Percentiles rank a stretch among this genome's conserved stretches.
These are phyloP conservation scores for Zaprionus camerounensis DNA, from an alignment of 1,140 invertebrate species.

Conservation along the genomic window DNA sequence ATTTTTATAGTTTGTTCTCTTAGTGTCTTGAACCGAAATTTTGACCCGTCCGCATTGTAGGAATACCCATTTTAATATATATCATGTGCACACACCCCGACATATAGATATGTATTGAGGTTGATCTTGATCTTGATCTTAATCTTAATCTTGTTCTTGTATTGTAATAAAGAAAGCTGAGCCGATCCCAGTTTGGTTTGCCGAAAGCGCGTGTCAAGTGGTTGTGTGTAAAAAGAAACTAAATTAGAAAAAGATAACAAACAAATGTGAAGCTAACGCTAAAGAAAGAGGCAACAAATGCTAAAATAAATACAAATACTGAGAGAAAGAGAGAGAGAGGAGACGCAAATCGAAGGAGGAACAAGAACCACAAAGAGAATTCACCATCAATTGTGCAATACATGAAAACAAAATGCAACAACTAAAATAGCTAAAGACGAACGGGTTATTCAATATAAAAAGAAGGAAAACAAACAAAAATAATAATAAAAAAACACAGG, in stretches of 20 bases:
- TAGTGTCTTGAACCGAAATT: constrained; percentile 21
- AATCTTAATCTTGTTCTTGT: background rate
- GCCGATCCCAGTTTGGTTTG: constrained; percentile 48
- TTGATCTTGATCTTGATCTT: constrained; percentile 3
- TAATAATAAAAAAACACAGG: constrained; percentile 5
- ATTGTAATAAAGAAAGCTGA: background rate
- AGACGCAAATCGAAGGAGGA: background rate
- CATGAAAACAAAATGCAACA: background rate
- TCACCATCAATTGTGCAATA: constrained; percentile 7
- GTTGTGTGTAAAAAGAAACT: constrained; percentile 61
- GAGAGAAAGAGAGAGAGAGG: background rate
- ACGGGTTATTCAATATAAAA: constrained; percentile 4
- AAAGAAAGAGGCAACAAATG: background rate
- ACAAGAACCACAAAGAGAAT: background rate
- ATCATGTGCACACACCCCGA: background rate
- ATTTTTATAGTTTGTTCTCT: constrained; percentile 21
- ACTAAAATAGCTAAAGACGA: background rate
- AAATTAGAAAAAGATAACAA: constrained; percentile 19
- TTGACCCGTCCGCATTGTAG: constrained; percentile 11
- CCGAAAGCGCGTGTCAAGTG: constrained; percentile 64
- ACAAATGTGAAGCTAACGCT: background rate
- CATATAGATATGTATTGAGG: background rate
- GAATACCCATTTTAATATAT: background rate
- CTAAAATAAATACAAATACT: constrained; percentile 3
- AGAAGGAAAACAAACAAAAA: constrained; percentile 8